phyloP scores from a whole-genome alignment of 2,797 vertebrate species.

The Clamator glandarius region DNA sequence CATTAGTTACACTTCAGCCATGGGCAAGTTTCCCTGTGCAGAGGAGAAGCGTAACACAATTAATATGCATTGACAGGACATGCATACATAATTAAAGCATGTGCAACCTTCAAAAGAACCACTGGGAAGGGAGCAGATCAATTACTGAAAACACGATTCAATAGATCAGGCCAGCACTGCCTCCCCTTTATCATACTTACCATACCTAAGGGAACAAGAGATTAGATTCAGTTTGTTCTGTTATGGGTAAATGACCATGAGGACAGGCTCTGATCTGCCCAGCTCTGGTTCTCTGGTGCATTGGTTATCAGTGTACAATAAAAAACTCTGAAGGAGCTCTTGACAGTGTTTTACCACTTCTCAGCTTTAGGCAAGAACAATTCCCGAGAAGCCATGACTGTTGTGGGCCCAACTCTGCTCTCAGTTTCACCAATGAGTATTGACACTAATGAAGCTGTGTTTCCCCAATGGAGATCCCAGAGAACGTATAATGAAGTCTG shows the following conservation, averaged over 20 bases:
- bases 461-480: not conserved
- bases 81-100: slow-evolving; percentile 73
- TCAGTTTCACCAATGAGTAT: slow-evolving; percentile 25
- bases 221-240: not conserved
- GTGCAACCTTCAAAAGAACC: slow-evolving; percentile 71
- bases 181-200: slow-evolving; percentile 13
- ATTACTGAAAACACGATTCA: not conserved
- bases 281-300: not conserved
- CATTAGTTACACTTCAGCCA: slow-evolving; percentile 75
- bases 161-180: not conserved
- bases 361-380: not conserved
- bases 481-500: not conserved
- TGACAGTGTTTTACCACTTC: not conserved
- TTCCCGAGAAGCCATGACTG: not conserved
- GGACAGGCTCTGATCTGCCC: not conserved
- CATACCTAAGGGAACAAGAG: not conserved
- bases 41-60: slow-evolving; percentile 75
- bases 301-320: not conserved
- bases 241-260: not conserved
- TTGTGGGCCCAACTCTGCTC: not conserved
- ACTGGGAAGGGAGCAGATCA: slow-evolving; percentile 25
- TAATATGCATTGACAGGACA: slow-evolving; percentile 73
- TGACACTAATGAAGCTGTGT: not conserved
- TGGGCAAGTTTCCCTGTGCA: slow-evolving; percentile 63
- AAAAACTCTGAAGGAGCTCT: not conserved